phyloP scores from a whole-genome alignment of 92 coral and sea anemone genomes.

The Heteractis magnifica region DNA sequence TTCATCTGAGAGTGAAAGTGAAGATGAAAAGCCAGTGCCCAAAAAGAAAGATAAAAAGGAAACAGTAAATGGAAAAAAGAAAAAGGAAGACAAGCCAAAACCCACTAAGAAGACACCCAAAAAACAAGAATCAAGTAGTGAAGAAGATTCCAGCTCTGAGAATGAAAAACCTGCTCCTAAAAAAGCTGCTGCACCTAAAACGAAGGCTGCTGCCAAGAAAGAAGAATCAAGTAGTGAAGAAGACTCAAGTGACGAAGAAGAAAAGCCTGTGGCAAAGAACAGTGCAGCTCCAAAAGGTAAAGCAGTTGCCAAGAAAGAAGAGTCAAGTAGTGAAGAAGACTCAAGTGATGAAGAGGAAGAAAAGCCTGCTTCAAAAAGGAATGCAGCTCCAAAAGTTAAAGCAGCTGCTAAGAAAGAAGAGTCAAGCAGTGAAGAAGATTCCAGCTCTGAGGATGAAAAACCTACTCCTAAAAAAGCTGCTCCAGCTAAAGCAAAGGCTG shows the following conservation, averaged over 20 bases:
- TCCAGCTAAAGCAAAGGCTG: conserved; percentile 14
- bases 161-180: conserved; percentile 43
- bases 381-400: too few relatives aligned
- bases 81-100: conserved; percentile 22
- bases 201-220: conserved; percentile 16
- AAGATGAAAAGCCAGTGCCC: conserved; percentile 42
- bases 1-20: conserved; percentile 59
- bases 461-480: conserved; percentile 34
- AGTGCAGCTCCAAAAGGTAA: conserved; percentile 1
- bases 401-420: too few relatives aligned
- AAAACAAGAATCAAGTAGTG: conserved; percentile 39
- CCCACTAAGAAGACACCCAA: conserved; percentile 22
- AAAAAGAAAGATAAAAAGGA: conserved; percentile 6
- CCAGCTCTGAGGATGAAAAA: conserved; percentile 58
- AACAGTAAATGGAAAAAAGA: conserved; percentile 47
- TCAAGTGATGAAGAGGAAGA: conserved; percentile 40
- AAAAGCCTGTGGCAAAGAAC: conserved; percentile 23
- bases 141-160: conserved; percentile 58
- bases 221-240: conserved; percentile 39
- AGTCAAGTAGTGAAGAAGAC: conserved; percentile 39
- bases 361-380: neutral
- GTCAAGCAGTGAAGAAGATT: conserved; percentile 1
- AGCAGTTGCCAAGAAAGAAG: conserved; percentile 28
- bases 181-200: conserved; percentile 23
- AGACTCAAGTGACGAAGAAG: conserved; percentile 49